Base-by-base conservation (phyloP, 2,888 invertebrate genomes). In the Ypsolopha scabrella region DNA sequence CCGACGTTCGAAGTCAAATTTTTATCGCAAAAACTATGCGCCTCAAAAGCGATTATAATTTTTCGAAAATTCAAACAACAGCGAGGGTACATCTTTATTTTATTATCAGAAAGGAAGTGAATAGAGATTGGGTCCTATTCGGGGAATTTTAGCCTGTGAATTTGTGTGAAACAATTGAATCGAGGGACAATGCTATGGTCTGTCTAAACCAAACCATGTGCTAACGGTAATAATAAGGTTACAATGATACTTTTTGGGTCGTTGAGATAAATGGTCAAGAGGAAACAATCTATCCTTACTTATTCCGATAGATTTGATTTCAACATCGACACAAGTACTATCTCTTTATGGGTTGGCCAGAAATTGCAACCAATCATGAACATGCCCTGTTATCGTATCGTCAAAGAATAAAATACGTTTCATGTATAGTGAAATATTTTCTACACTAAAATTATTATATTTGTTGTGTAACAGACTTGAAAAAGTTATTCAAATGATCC, bases 31-130 rank as follows among this genome's bases (percentile, higher is more conserved):
- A 50, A 43, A 44, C 50, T 36, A 50, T 50, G 8, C n/a, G 41
- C 44, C 14, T 50, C 4, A 33, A 44, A 51, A 44, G 36, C 50
- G 50, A 80, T 53, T 79, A 76, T 75, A 70, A 78, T 79, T 78
- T 80, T 71, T 64, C 67, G 69, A 61, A 60, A 63, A 61, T 63
- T 62, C 75, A 78, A 76, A 85, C 82, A 85, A 83, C 75, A 60
- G 73, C 53, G 57, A 58, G 64, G 55, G 60, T 58, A 73, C 46
- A 67, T 74, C 69, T 78, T 81, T 64, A 60, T 59, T 68, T 67
- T 80, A 79, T 65, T 78, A 82, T 82, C 81, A 61, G 65, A 74
- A 65, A 78, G 82, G 85, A 83, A 81, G 74, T 80, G 72, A 74
- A 81, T 73, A 81, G 80, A 81, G 81, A 80, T 68, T 44, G 64